Base-by-base conservation (phyloP, 2,113 vertebrate genomes). In the Lycocorax pyrrhopterus region DNA sequence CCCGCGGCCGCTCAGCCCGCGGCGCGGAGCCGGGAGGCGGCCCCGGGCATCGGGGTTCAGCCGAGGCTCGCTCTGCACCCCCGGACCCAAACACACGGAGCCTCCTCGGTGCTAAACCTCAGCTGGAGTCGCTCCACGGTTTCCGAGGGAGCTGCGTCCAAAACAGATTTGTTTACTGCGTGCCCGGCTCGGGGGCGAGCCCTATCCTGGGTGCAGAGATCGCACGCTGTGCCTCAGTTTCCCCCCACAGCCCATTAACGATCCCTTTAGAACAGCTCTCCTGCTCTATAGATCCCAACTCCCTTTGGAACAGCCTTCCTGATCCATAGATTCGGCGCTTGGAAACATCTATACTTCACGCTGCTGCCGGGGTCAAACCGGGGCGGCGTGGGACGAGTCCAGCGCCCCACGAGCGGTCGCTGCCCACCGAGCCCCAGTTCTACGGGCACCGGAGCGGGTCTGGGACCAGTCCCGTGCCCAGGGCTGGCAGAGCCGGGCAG, bases 311-410 rank as follows among this genome's bases (percentile, higher is more conserved):
- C 78, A 46, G 64, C 64, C 21, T 27, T 14, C 58, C 89, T 8
- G 55, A 96, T 96, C 96, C 62, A 93, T 95, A 92, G 14, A 37
- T 94, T 95, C 68, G 84, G 93, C 87, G 26, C 80, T 94, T 20
- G 93, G 96, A 94, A 96, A 96, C 55, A 95, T 96, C 96, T 0
- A 95, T 94, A 95, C 41, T 16, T 1, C 7, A 3, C 30, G 9
- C 66, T 9, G 55, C 60, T 1, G 37, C 74, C 2, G 64, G 93
- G 96, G 94, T 96, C 93, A 96, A 37, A 33, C 80, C 89, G 58
- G 94, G 96, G 89, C 93, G 47, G 84, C 26, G 20, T 8, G 11
- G 84, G 80, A 62, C 20, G 71, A 12, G 17, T 3, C 75, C 83
- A 11, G 52, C 55, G 47, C 74, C 91, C 59, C 60, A 9, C 16